Evolutionary conservation across 2,113 vertebrate species (phyloP).

Genomic region (Melanerpes formicivorus): DNA sequence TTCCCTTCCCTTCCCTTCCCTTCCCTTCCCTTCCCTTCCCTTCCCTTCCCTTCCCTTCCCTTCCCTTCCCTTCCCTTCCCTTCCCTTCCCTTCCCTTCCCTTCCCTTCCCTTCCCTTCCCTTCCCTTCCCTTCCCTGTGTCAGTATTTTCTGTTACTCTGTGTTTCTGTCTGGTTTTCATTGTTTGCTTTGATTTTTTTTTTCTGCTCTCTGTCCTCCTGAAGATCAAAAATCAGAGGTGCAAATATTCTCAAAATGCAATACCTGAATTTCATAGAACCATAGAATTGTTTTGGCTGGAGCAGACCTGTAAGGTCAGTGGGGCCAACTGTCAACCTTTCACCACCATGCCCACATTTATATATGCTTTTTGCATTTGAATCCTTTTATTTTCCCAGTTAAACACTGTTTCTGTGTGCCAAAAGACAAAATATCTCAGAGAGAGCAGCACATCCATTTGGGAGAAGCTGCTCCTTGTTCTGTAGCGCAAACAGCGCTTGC

Average conservation of each 20-base stretch:
- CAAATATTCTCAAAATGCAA: neutral
- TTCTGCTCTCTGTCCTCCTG: neutral
- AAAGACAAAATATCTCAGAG: neutral
- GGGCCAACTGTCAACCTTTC: too few species aligned
- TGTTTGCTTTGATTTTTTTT: neutral
- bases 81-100: too few species aligned
- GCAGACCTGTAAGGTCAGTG: too few species aligned
- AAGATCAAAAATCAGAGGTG: neutral
- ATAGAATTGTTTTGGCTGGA: too few species aligned
- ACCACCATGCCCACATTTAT: too few species aligned
- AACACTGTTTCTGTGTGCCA: accelerated
- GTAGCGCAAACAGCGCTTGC: neutral
- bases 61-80: too few species aligned
- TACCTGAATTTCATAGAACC: neutral
- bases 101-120: too few species aligned
- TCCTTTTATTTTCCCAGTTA: neutral
- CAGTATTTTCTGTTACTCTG: neutral
- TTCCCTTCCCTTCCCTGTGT: neutral
- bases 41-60: too few species aligned
- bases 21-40: too few species aligned
- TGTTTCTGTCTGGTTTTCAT: neutral
- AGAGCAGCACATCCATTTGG: neutral
- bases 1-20: too few species aligned
- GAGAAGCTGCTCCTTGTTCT: neutral
- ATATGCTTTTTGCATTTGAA: neutral